Conservation (phyloP, 2,888 invertebrate genomes). For the Cerastis leucographa region DNA sequence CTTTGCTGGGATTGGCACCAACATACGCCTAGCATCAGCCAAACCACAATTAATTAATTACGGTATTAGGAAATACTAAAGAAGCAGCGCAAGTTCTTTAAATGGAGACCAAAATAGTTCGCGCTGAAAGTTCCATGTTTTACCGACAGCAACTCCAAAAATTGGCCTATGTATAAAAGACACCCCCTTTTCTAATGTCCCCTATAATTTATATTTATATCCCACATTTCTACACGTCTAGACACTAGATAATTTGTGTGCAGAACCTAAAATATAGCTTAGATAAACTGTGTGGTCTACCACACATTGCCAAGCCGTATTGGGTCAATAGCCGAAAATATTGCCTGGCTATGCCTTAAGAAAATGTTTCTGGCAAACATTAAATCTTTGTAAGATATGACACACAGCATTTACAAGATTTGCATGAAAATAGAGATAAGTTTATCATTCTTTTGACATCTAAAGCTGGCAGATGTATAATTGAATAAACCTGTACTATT, state of each 20-base stretch:
- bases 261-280: constrained; percentile 42
- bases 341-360: constrained; percentile 22
- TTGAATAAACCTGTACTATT: constrained; percentile 56
- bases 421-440: constrained; percentile 54
- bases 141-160: not conserved
- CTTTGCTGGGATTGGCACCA: not conserved
- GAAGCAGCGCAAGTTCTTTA: no score
- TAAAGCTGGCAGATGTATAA: constrained; percentile 40
- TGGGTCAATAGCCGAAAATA: constrained; percentile 52
- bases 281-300: constrained; percentile 35
- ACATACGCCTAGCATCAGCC: not conserved
- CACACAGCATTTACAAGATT: constrained; percentile 46
- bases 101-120: not conserved
- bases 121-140: not conserved
- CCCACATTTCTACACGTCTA: constrained; percentile 43
- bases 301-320: constrained; percentile 46
- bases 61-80: no score
- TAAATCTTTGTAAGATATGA: constrained; percentile 48
- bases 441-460: constrained; percentile 52
- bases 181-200: constrained; percentile 9
- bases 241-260: constrained; percentile 46
- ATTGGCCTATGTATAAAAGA: not conserved
- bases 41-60: no score
- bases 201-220: constrained; percentile 19
- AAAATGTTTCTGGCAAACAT: constrained; percentile 37